These are phyloP conservation scores for Diphyllodes magnificus DNA, from an alignment of 2,113 vertebrate species.

Conservation along the genomic window DNA sequence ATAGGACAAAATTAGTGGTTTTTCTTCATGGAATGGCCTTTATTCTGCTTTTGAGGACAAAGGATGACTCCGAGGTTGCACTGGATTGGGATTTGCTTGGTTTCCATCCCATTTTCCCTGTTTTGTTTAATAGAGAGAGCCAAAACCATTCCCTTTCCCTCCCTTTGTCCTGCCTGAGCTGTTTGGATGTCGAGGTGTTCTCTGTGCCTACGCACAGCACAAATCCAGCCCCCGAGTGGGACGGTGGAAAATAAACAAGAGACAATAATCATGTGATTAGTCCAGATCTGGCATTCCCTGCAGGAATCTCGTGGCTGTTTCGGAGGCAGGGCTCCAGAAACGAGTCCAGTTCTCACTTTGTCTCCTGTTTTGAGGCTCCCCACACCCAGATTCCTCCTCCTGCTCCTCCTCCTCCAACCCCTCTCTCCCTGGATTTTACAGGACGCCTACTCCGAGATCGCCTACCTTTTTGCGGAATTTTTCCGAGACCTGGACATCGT, in stretches of 20 bases:
- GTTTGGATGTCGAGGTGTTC: neutral
- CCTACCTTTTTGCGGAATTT: slow-evolving; percentile 97
- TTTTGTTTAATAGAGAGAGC: neutral
- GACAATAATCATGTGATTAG: neutral
- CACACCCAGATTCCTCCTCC: neutral
- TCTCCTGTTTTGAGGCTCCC: neutral
- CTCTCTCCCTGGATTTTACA: slow-evolving; percentile 41
- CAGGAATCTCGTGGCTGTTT: neutral
- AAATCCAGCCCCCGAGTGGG: neutral
- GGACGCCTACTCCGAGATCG: slow-evolving; percentile 99
- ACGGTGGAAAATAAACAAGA: neutral
- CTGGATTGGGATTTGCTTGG: neutral
- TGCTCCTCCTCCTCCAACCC: neutral
- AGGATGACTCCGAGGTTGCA: neutral
- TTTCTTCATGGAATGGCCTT: neutral
- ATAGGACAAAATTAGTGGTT: neutral
- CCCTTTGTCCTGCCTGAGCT: neutral
- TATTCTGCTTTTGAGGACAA: neutral
- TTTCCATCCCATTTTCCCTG: neutral
- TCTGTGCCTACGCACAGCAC: neutral
- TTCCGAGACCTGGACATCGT: slow-evolving; percentile 98
- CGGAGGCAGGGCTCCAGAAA: neutral
- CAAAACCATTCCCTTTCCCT: neutral
- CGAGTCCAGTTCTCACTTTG: neutral
- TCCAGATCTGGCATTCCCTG: neutral